These are phyloP conservation scores for Genyomyrus donnyi DNA, from an alignment of 2,113 vertebrate genomes.

Conservation along the genomic window DNA sequence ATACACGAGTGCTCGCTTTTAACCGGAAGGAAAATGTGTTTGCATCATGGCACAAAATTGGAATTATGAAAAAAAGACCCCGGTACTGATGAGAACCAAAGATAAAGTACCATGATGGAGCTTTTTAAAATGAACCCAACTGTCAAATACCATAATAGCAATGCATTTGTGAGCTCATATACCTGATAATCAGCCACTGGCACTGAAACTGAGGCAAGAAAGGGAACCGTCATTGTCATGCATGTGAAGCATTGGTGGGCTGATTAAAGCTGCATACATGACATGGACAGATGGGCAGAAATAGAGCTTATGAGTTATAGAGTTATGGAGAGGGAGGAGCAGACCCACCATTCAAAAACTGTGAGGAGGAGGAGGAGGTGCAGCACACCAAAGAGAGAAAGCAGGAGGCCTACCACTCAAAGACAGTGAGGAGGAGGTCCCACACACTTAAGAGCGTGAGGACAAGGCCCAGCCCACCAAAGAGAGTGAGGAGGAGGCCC, in stretches of 20 bases:
- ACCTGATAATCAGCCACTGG: neutral
- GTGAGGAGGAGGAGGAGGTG: neutral
- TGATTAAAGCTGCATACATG: neutral
- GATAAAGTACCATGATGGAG: neutral
- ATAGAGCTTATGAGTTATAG: too few species aligned
- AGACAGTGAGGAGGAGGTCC: too few species aligned
- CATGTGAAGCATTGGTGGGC: neutral
- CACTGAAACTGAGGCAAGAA: neutral
- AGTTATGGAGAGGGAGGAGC: neutral
- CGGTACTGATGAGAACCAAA: neutral
- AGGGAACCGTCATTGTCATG: neutral
- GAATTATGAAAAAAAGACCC: neutral
- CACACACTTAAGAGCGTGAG: neutral
- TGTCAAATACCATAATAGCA: neutral
- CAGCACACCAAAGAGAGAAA: too few species aligned
- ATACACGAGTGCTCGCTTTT: neutral
- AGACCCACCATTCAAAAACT: too few species aligned
- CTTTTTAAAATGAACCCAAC: neutral
- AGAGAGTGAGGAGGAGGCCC: too few species aligned
- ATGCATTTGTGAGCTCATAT: neutral
- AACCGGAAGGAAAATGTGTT: slow-evolving; percentile 56
- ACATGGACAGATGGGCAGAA: neutral
- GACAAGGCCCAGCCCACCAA: neutral
- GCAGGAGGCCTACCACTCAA: neutral
- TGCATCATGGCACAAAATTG: slow-evolving; percentile 38